Conservation (phyloP, 2,888 invertebrate species). For the Chymomyza fuscimana region DNA sequence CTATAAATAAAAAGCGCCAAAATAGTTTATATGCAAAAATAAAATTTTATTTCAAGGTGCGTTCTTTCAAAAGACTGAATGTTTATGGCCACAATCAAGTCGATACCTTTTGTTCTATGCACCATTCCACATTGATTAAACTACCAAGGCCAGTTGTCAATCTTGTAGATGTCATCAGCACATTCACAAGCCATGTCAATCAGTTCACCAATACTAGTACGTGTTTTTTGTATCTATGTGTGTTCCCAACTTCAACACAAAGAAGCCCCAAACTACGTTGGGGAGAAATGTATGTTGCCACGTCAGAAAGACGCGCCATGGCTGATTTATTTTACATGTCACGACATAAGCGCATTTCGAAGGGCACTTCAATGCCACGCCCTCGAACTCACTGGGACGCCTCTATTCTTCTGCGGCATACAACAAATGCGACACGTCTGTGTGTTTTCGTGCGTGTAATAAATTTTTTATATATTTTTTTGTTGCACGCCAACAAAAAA, state of each 20-base stretch:
- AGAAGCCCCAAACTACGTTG: neutral
- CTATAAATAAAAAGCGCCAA: no score
- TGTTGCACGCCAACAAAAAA: conserved; percentile 44
- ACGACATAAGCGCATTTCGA: conserved; percentile 67
- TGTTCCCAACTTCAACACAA: neutral
- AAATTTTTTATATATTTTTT: conserved; percentile 65
- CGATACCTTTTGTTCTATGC: neutral
- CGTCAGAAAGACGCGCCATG: conserved; percentile 37
- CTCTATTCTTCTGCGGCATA: neutral
- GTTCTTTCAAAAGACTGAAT: neutral
- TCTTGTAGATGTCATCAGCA: neutral
- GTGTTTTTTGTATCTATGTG: neutral
- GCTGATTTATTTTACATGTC: conserved; percentile 72
- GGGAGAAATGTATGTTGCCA: neutral
- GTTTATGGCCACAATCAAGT: neutral
- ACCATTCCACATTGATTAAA: neutral
- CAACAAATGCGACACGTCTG: conserved; percentile 61
- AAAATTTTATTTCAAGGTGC: no score
- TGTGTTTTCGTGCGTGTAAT: conserved; percentile 74
- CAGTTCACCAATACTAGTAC: neutral
- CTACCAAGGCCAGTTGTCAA: neutral
- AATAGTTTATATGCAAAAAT: no score
- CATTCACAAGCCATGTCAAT: neutral
- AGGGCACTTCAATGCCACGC: conserved; percentile 46
- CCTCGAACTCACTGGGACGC: conserved; percentile 1